Percentiles rank a stretch among this genome's conserved stretches.
Evolutionary conservation across 2,888 invertebrate genomes (phyloP).

Genomic region (Zonitis immaculata): DNA sequence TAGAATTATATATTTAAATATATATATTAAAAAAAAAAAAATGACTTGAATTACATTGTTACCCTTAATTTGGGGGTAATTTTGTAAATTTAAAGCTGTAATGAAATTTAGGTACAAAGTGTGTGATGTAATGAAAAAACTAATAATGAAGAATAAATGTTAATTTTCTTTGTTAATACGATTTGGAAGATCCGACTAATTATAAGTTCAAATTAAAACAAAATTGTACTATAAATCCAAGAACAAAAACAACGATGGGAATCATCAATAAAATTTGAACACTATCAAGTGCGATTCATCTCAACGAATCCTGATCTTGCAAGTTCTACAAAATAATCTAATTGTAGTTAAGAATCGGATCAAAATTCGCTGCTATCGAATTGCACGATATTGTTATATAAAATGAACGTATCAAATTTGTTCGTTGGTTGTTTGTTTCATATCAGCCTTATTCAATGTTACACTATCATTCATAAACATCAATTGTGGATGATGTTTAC

Average conservation of each 20-base stretch:
- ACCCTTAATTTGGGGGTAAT: background rate
- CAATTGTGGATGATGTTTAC: constrained; percentile 61
- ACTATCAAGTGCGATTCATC: too few species aligned
- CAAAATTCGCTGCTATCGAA: too few species aligned
- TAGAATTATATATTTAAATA: too few species aligned
- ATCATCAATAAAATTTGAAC: constrained; percentile 11
- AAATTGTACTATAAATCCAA: constrained; percentile 12
- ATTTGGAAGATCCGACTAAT: background rate
- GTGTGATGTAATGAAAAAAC: background rate
- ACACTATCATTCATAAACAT: constrained; percentile 14
- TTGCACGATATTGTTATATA: too few species aligned
- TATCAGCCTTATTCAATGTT: constrained; percentile 12
- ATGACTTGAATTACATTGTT: background rate
- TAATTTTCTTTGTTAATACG: too few species aligned
- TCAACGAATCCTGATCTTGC: too few species aligned
- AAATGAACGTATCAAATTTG: constrained; percentile 12
- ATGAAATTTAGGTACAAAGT: background rate
- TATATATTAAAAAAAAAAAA: background rate
- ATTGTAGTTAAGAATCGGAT: too few species aligned
- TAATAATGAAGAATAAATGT: too few species aligned
- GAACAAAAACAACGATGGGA: background rate
- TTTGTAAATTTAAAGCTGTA: background rate
- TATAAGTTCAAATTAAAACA: background rate
- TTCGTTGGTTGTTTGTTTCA: constrained; percentile 4
- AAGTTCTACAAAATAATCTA: too few species aligned